These are phyloP conservation scores for Chrysochloris asiatica DNA, from an alignment of 2,113 vertebrate genomes.

Conservation along the genomic window DNA sequence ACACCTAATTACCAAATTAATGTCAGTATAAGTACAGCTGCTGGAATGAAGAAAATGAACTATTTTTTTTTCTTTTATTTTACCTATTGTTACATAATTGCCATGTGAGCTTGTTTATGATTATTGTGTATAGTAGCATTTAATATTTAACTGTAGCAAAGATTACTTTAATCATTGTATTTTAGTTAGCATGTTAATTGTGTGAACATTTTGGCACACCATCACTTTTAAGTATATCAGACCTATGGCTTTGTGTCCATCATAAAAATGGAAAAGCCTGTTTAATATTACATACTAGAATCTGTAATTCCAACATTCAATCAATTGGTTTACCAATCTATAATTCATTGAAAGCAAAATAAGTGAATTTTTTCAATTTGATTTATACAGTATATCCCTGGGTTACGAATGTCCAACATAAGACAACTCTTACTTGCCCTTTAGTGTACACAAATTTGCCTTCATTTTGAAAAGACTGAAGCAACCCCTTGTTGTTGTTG, in stretches of 20 bases:
- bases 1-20: conserved; percentile 84
- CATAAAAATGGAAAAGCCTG: conserved; percentile 73
- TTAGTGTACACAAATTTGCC: neutral
- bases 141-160: conserved; percentile 84
- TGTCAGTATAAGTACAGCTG: conserved; percentile 83
- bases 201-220: conserved; percentile 82
- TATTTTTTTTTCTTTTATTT: conserved; percentile 79
- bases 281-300: conserved; percentile 68
- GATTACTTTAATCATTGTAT: conserved; percentile 85
- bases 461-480: neutral
- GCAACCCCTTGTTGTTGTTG: too few species aligned
- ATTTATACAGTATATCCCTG: conserved; percentile 59
- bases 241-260: conserved; percentile 81
- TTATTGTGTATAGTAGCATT: conserved; percentile 86
- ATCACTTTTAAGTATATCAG: conserved; percentile 78
- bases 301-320: conserved; percentile 76
- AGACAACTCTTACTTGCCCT: neutral
- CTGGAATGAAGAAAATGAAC: conserved; percentile 84
- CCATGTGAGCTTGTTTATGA: conserved; percentile 85
- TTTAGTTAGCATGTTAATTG: conserved; percentile 90
- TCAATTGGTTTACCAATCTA: conserved; percentile 74
- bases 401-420: neutral
- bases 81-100: conserved; percentile 84
- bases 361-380: conserved; percentile 78
- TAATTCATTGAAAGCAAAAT: conserved; percentile 77